Evolutionary conservation across 2,113 vertebrate species (phyloP).

Genomic region (Corynorhinus townsendii): DNA sequence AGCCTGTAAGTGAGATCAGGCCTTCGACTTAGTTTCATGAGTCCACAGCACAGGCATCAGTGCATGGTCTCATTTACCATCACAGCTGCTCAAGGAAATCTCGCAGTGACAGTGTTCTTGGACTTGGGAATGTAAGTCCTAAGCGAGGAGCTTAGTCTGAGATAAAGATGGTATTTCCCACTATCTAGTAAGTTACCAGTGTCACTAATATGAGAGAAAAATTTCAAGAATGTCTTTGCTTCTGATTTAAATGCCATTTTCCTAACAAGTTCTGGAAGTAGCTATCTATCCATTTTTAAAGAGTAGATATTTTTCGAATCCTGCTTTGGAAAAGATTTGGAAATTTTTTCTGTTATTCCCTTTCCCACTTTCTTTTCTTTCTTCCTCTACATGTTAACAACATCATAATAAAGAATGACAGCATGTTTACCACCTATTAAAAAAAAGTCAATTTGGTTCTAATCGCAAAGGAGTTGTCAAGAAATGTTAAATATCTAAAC

Average conservation of each 20-base stretch:
- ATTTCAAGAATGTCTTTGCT: not conserved
- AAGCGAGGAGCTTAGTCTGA: not conserved
- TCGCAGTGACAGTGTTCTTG: not conserved
- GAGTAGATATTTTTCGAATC: not conserved
- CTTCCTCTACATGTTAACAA: not conserved
- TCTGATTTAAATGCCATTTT: not conserved
- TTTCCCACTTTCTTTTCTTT: not conserved
- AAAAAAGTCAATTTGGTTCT: slow-evolving; percentile 46
- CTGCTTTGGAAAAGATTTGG: not conserved
- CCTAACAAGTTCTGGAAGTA: not conserved
- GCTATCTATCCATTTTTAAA: not conserved
- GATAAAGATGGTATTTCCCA: not conserved
- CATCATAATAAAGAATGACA: not conserved
- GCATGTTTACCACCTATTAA: not conserved
- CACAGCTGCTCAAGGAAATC: not conserved
- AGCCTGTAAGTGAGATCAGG: not conserved
- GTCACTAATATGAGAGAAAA: not conserved
- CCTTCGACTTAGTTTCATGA: not conserved
- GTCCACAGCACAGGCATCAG: not conserved
- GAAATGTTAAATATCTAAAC: slow-evolving; percentile 45
- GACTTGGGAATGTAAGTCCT: not conserved
- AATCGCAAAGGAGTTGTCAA: slow-evolving; percentile 25
- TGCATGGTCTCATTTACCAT: not conserved
- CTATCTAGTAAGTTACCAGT: not conserved
- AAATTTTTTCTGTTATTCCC: not conserved